phyloP scores from a whole-genome alignment of 1,140 invertebrate genomes.

The Ctenoplectra terminalis region DNA sequence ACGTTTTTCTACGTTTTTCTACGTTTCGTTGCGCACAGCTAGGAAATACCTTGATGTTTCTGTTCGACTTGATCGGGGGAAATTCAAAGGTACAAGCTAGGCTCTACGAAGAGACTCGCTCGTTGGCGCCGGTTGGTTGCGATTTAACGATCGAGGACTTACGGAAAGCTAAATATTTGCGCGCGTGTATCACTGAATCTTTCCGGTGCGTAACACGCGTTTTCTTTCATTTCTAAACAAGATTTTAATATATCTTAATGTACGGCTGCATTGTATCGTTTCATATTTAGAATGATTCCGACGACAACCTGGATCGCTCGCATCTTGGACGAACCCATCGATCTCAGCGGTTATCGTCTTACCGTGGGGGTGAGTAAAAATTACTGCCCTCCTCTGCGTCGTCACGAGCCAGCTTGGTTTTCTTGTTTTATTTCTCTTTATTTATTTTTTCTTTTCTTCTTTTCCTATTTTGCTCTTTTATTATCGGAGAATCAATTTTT shows the following conservation, averaged over 20 bases:
- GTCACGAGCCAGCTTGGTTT: neutral
- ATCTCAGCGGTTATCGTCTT: constrained; percentile 89
- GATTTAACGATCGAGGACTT: constrained; percentile 86
- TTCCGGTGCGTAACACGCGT: constrained; percentile 83
- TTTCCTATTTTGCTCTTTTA: neutral
- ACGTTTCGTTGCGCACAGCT: too few relatives aligned
- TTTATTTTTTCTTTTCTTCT: too few relatives aligned
- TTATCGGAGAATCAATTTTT: constrained; percentile 4
- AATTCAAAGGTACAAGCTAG: constrained; percentile 88
- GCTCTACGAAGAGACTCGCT: constrained; percentile 89
- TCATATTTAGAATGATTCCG: constrained; percentile 86
- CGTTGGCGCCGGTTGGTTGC: constrained; percentile 84
- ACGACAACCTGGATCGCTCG: constrained; percentile 92
- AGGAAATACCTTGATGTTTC: constrained; percentile 91
- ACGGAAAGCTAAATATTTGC: constrained; percentile 88
- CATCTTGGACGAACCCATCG: constrained; percentile 89
- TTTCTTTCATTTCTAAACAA: neutral
- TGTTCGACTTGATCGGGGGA: constrained; percentile 89
- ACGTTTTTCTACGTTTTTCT: neutral
- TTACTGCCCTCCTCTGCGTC: neutral
- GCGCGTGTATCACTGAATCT: constrained; percentile 93
- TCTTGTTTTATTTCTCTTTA: neutral
- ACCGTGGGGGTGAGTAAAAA: constrained; percentile 88
- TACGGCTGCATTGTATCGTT: neutral
- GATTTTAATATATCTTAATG: neutral